A percentile compares a stretch with the other conserved stretches of the same genome.
phyloP scores from a whole-genome alignment of 2,113 vertebrate species.

The Tupaia chinensis region DNA sequence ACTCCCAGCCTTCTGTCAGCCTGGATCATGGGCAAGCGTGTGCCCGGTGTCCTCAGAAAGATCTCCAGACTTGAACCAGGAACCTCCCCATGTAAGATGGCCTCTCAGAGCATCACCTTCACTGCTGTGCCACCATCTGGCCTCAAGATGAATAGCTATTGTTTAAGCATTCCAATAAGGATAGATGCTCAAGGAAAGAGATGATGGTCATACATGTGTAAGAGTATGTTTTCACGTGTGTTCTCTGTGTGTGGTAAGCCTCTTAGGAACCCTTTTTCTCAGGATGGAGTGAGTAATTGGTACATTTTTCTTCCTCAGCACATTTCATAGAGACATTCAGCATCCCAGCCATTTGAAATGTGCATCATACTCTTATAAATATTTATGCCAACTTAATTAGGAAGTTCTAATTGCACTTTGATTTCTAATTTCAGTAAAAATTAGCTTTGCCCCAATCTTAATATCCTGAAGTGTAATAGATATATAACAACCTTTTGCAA shows the following conservation, averaged over 20 bases:
- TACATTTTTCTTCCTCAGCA: slow-evolving; percentile 4
- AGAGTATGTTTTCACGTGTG: background rate
- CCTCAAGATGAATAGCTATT: background rate
- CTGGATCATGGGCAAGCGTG: too few species aligned
- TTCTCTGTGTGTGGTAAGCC: background rate
- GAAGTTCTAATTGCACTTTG: slow-evolving; percentile 70
- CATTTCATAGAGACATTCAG: slow-evolving; percentile 58
- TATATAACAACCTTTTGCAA: slow-evolving; percentile 41
- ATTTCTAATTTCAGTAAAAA: slow-evolving; percentile 75
- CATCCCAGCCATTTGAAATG: slow-evolving; percentile 47
- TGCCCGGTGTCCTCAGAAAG: too few species aligned
- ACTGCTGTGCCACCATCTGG: too few species aligned
- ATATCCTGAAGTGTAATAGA: slow-evolving; percentile 64
- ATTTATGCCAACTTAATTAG: slow-evolving; percentile 74
- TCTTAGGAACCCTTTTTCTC: background rate
- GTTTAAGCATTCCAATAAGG: background rate
- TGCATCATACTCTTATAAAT: slow-evolving; percentile 70
- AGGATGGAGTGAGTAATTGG: background rate
- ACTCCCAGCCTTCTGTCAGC: too few species aligned
- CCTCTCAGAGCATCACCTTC: too few species aligned
- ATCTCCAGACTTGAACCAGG: too few species aligned
- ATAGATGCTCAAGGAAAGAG: background rate
- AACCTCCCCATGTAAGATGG: too few species aligned
- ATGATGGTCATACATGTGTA: background rate
- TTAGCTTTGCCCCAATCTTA: slow-evolving; percentile 48